phyloP scores from a whole-genome alignment of 2,797 vertebrate species.

The Myotis pilosus region DNA sequence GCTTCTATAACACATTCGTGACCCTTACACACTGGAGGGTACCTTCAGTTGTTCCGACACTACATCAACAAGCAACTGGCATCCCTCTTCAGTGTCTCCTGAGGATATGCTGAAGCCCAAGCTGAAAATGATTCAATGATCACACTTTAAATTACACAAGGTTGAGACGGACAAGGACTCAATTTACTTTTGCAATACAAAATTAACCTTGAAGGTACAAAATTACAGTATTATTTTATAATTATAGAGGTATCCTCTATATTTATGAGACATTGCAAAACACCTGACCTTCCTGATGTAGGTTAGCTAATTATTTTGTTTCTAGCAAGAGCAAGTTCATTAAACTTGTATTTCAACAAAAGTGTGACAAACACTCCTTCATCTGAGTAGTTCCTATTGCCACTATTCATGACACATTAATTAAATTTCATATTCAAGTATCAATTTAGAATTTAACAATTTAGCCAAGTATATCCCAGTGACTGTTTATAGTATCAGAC shows the following conservation, averaged over 20 bases:
- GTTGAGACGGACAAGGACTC: conserved; percentile 31
- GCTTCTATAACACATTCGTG: conserved; percentile 1
- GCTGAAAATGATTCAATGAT: conserved; percentile 38
- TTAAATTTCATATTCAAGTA: conserved; percentile 44
- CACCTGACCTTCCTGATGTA: conserved; percentile 59
- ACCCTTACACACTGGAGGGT: conserved; percentile 6
- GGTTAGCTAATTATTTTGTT: conserved; percentile 70
- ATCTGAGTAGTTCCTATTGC: conserved; percentile 29
- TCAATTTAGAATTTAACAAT: conserved; percentile 43
- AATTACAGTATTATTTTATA: conserved; percentile 65
- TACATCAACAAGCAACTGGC: background rate
- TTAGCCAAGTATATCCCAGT: background rate
- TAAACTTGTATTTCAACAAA: conserved; percentile 41
- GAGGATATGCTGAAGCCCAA: conserved; percentile 19
- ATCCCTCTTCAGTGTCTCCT: background rate
- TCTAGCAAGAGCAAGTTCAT: conserved; percentile 60
- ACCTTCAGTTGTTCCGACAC: background rate
- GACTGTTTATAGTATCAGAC: background rate
- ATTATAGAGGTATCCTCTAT: conserved; percentile 53
- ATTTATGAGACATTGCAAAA: conserved; percentile 55
- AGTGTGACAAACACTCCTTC: conserved; percentile 36
- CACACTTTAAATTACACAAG: conserved; percentile 47
- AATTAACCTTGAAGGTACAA: conserved; percentile 72
- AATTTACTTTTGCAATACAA: conserved; percentile 62
- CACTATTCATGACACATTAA: conserved; percentile 41